phyloP scores from a whole-genome alignment of 2,113 vertebrate species.

The Raja brachyura region DNA sequence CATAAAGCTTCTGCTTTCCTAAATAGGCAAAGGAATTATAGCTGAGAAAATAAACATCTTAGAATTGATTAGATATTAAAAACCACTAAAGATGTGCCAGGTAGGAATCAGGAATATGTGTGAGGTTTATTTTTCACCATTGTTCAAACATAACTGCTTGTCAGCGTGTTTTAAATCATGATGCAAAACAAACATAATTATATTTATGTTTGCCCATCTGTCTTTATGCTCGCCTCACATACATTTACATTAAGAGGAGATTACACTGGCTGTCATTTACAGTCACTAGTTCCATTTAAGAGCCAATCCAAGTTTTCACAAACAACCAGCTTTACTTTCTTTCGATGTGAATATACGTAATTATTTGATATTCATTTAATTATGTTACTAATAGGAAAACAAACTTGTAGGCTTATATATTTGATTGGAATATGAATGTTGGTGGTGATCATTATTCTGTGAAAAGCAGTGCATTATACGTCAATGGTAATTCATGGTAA shows the following conservation, averaged over 20 bases:
- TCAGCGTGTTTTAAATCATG: constrained; percentile 52
- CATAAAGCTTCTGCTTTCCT: background rate
- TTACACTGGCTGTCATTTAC: background rate
- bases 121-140: background rate
- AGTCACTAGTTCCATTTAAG: background rate
- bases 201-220: constrained; percentile 33
- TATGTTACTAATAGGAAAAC: background rate
- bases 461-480: background rate
- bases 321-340: background rate
- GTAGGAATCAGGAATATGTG: background rate
- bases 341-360: background rate
- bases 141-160: constrained; percentile 22
- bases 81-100: background rate
- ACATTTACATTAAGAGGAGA: background rate
- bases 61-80: background rate
- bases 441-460: background rate
- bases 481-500: background rate
- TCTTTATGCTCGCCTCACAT: background rate
- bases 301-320: background rate
- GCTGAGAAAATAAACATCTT: background rate
- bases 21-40: background rate
- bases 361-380: background rate
- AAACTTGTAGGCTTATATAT: background rate
- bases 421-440: background rate
- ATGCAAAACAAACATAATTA: constrained; percentile 52